Evolutionary conservation across 2,113 vertebrate species (phyloP).

Genomic region (Archilochus colubris): DNA sequence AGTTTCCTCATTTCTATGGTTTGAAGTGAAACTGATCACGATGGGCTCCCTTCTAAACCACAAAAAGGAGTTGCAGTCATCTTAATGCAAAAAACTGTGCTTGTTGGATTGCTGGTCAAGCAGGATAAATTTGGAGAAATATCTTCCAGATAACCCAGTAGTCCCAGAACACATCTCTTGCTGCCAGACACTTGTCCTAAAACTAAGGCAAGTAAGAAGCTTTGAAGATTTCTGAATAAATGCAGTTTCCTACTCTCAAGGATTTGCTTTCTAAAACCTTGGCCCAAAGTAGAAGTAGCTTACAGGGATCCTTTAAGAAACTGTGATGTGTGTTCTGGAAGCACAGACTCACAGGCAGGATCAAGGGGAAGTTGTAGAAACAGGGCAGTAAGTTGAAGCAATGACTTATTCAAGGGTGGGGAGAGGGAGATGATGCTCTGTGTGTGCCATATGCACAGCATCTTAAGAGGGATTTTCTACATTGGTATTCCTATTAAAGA

Average conservation of each 20-base stretch:
- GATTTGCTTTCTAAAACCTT: not conserved
- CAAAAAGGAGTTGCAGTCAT: fast-evolving
- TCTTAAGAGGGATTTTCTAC: not conserved
- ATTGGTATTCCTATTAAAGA: not conserved
- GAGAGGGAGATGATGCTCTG: not conserved
- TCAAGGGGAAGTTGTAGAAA: not conserved
- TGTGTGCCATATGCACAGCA: not conserved
- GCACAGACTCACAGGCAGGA: not conserved
- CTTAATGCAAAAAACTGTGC: not conserved
- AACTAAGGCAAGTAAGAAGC: not conserved
- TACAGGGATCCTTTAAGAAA: not conserved
- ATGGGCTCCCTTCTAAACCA: not conserved
- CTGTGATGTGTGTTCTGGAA: fast-evolving
- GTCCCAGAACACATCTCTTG: not conserved
- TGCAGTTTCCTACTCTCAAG: not conserved
- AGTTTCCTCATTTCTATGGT: not conserved
- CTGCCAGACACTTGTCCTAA: not conserved
- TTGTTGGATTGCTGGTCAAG: not conserved
- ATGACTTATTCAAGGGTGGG: not conserved
- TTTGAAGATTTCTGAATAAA: not conserved
- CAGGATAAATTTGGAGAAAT: not conserved
- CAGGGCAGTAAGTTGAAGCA: not conserved
- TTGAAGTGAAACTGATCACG: not conserved
- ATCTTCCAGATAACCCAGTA: not conserved
- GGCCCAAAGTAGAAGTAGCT: not conserved